phyloP scores from a whole-genome alignment of 2,113 vertebrate species.

The Trichomycterus rosablanca region DNA sequence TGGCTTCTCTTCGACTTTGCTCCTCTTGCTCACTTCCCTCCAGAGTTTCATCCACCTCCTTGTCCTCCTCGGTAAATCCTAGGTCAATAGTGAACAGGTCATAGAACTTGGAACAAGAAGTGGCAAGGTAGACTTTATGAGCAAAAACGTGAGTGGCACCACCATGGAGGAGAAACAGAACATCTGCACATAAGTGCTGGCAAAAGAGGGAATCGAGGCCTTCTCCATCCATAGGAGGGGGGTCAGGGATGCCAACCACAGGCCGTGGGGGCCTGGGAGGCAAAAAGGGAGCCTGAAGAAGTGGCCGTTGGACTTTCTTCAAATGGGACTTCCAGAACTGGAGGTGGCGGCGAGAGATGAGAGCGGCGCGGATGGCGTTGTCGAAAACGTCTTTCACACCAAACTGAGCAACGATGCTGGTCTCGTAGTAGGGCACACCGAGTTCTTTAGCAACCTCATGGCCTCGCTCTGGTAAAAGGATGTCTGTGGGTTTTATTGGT shows the following conservation, averaged over 20 bases:
- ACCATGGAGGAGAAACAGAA: slow-evolving; percentile 75
- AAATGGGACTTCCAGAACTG: slow-evolving; percentile 92
- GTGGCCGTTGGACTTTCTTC: slow-evolving; percentile 80
- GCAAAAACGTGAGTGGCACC: slow-evolving; percentile 73
- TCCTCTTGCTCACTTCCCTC: slow-evolving; percentile 62
- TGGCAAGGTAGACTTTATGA: slow-evolving; percentile 83
- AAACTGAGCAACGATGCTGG: slow-evolving; percentile 87
- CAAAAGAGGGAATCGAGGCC: slow-evolving; percentile 75
- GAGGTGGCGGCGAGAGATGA: slow-evolving; percentile 83
- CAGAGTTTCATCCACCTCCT: slow-evolving; percentile 53
- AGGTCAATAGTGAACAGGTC: slow-evolving; percentile 79
- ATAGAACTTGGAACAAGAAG: slow-evolving; percentile 86
- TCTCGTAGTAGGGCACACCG: slow-evolving; percentile 86
- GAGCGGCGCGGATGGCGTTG: slow-evolving; percentile 86
- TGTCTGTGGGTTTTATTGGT: slow-evolving; percentile 85
- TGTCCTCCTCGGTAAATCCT: slow-evolving; percentile 42
- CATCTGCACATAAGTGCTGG: slow-evolving; percentile 76
- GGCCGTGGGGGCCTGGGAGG: slow-evolving; percentile 81
- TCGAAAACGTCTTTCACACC: slow-evolving; percentile 90
- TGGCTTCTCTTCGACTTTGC: slow-evolving; percentile 60
- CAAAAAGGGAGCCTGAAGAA: slow-evolving; percentile 82
- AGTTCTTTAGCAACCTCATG: slow-evolving; percentile 88
- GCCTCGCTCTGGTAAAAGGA: slow-evolving; percentile 80
- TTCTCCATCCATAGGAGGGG: slow-evolving; percentile 59
- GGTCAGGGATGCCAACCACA: slow-evolving; percentile 75